Base-by-base conservation (phyloP, 2,113 vertebrate genomes). In the Lepidiolamprologus cunningtoni region DNA sequence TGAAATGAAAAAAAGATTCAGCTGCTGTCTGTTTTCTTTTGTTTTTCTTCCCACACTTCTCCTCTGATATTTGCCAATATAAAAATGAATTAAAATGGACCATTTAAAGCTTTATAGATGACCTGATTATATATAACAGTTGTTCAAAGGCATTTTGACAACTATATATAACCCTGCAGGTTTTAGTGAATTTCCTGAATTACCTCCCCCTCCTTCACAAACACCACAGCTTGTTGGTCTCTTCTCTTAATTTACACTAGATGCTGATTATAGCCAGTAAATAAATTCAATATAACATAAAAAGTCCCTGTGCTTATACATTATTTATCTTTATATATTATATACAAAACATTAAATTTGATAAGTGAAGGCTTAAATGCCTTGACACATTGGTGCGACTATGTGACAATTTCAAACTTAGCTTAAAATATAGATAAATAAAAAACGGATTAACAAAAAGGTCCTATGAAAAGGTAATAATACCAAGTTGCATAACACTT, bases 401-500 rank as follows among this genome's bases (percentile, higher is more conserved):
- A 23, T 28, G 23, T 45, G 40, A 76, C 71, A 76, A 28, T 45
- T 76, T 76, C 23, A 47, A 28, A 47, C 23, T 28, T 19, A 76
- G 21, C 21, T 47, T 76, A 50, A 8, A 47, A 47, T 78, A 19
- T 50, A 78, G 10, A 50, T 28, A 78, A 50, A 78, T 31, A n/a
- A 12, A 11, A 78, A 19, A 76, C 0, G 3, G 71, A 50, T 50
- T 50, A 28, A 76, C 16, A 31, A 50, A 31, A 50, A 50, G 16
- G 12, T 8, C 9, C 35, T n/a, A 10, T 26, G 35, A 50, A 78
- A 50, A 28, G 50, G 23, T 17, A 26, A 61, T 57, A 76, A 8
- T 66, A 17, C 54, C 52, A 52, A 55, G 88, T 93, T 91, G 52
- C 88, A 81, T 89, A 91, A 89, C 82, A 81, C 54, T 84, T n/a